Evolutionary conservation across 1,140 invertebrate species (phyloP).

Genomic region (Zeugodacus cucurbitae): DNA sequence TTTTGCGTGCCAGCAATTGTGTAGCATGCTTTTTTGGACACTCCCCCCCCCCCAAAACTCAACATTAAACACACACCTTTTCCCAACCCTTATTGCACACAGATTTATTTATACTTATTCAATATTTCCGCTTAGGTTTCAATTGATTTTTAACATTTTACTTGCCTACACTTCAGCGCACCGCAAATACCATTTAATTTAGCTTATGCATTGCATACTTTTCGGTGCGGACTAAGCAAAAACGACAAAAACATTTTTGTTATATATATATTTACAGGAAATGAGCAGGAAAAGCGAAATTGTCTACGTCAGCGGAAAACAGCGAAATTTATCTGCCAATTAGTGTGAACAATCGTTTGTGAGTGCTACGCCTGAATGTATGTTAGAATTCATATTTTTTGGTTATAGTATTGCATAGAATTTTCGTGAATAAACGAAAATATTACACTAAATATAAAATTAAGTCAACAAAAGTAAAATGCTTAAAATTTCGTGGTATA

Average conservation of each 20-base stretch:
- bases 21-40: neutral
- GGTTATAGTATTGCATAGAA: too few relatives aligned
- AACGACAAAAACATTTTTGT: neutral
- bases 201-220: neutral
- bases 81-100: neutral
- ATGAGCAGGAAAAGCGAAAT: conserved; percentile 3
- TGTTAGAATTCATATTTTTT: neutral
- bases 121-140: conserved; percentile 2
- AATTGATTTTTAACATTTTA: conserved; percentile 25
- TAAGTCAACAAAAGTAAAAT: neutral
- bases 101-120: conserved; percentile 17
- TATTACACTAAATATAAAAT: neutral
- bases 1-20: neutral
- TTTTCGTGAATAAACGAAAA: neutral
- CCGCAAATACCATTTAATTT: neutral
- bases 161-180: neutral
- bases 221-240: neutral
- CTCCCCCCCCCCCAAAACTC: too few relatives aligned
- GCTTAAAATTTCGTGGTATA: too few relatives aligned
- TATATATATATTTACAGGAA: neutral
- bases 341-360: neutral
- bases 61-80: neutral
- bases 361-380: neutral
- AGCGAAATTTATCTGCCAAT: conserved; percentile 9
- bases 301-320: neutral